phyloP scores from a whole-genome alignment of 2,888 invertebrate genomes.

The Spodoptera littoralis region DNA sequence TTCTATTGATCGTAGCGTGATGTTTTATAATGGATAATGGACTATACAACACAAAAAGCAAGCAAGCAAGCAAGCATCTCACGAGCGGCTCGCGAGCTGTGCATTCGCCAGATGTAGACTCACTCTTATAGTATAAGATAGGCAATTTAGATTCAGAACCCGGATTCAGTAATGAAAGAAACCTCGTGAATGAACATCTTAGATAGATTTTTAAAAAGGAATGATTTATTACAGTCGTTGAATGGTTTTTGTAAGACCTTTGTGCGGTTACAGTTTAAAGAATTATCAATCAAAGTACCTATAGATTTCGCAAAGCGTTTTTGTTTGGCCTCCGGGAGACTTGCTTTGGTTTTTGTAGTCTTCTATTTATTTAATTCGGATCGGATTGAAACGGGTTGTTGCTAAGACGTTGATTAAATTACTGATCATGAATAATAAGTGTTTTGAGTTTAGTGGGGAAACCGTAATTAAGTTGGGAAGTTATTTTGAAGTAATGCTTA shows the following conservation, averaged over 20 bases:
- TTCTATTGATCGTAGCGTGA: too few species aligned
- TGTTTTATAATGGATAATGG: too few species aligned
- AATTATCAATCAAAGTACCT: slow-evolving; percentile 11
- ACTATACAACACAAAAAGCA: too few species aligned
- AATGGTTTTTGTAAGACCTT: slow-evolving; percentile 32
- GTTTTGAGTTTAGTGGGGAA: too few species aligned
- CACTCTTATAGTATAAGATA: slow-evolving; percentile 5
- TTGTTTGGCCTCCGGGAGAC: slow-evolving; percentile 1
- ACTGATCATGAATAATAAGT: too few species aligned
- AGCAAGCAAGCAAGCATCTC: too few species aligned
- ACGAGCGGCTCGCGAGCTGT: too few species aligned
- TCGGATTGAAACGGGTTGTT: too few species aligned
- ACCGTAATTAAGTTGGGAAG: too few species aligned
- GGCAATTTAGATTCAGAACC: slow-evolving; percentile 28
- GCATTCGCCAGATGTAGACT: too few species aligned
- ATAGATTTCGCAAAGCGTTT: slow-evolving; percentile 4
- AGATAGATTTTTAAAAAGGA: slow-evolving; percentile 15
- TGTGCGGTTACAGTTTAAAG: neutral
- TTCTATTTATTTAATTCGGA: slow-evolving; percentile 1
- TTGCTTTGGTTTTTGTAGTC: neutral
- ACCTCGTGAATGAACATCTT: slow-evolving; percentile 25
- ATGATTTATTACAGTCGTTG: slow-evolving; percentile 32
- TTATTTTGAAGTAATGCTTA: too few species aligned
- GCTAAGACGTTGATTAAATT: too few species aligned
- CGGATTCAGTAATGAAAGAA: slow-evolving; percentile 48